A percentile compares a stretch with the other conserved stretches of the same genome.
Evolutionary conservation across 2,113 vertebrate species (phyloP).

Genomic region (Antidorcas marsupialis): DNA sequence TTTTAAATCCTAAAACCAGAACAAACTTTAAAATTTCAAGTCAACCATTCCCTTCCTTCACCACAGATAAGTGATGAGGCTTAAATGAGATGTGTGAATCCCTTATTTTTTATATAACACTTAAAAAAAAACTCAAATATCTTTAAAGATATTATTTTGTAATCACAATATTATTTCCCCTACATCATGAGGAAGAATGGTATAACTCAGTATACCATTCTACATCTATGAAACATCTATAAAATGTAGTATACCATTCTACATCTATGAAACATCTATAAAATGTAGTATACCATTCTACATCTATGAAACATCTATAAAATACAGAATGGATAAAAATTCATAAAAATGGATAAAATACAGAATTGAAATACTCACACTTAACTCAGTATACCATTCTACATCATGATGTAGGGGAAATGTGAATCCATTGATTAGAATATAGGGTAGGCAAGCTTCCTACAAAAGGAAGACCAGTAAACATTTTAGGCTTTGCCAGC

Average conservation of each 20-base stretch:
- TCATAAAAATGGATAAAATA: neutral
- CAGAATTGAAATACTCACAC: neutral
- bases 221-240: too few relatives aligned
- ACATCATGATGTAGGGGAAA: neutral
- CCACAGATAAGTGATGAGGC: neutral
- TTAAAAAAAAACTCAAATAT: neutral
- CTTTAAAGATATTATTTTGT: neutral
- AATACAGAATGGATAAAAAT: neutral
- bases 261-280: too few relatives aligned
- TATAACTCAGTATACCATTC: too few relatives aligned
- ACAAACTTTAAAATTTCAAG: neutral
- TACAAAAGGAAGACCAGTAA: neutral
- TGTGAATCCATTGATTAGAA: neutral
- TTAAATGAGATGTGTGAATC: neutral
- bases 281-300: too few relatives aligned
- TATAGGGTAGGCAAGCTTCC: neutral
- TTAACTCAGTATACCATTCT: neutral
- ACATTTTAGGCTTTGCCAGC: neutral
- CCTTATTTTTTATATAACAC: neutral
- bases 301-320: too few relatives aligned
- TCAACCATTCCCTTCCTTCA: neutral
- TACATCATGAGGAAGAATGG: too few relatives aligned
- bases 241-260: too few relatives aligned
- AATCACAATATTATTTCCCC: neutral
- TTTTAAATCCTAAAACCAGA: neutral